phyloP scores from a whole-genome alignment of 1,140 invertebrate species.

The Drosophila simulans region DNA sequence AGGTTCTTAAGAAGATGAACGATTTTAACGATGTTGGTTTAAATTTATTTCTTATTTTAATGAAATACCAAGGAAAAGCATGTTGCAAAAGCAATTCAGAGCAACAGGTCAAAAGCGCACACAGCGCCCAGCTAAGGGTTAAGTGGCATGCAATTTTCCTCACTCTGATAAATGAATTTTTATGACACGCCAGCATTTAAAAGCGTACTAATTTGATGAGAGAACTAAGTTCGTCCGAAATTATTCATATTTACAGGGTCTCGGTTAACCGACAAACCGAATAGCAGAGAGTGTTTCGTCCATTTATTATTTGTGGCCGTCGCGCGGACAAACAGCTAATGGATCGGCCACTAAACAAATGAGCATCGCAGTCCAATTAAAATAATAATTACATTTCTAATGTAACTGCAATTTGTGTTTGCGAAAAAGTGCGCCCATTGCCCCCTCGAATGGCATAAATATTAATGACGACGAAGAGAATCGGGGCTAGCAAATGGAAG shows the following conservation, averaged over 20 bases:
- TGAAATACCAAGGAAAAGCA: too few species aligned
- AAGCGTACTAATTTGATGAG: slow-evolving; percentile 43
- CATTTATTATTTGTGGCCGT: slow-evolving; percentile 76
- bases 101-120: neutral
- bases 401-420: slow-evolving; percentile 68
- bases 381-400: slow-evolving; percentile 84
- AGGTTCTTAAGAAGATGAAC: too few species aligned
- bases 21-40: too few species aligned
- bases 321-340: slow-evolving; percentile 26
- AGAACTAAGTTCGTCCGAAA: slow-evolving; percentile 23
- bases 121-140: too few species aligned
- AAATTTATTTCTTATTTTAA: too few species aligned
- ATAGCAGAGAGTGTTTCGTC: slow-evolving; percentile 52
- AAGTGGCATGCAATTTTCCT: neutral
- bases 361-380: slow-evolving; percentile 74
- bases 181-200: neutral
- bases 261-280: slow-evolving; percentile 68
- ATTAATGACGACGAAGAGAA: slow-evolving; percentile 72
- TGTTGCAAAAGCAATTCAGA: too few species aligned
- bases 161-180: slow-evolving; percentile 4
- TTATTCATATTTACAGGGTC: slow-evolving; percentile 76
- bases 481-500: slow-evolving; percentile 11
- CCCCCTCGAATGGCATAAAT: slow-evolving; percentile 65
- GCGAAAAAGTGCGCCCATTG: slow-evolving; percentile 60
- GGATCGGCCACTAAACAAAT: slow-evolving; percentile 57